Base-by-base conservation (phyloP, 1,140 invertebrate genomes). In the Probaryconus sp. region DNA sequence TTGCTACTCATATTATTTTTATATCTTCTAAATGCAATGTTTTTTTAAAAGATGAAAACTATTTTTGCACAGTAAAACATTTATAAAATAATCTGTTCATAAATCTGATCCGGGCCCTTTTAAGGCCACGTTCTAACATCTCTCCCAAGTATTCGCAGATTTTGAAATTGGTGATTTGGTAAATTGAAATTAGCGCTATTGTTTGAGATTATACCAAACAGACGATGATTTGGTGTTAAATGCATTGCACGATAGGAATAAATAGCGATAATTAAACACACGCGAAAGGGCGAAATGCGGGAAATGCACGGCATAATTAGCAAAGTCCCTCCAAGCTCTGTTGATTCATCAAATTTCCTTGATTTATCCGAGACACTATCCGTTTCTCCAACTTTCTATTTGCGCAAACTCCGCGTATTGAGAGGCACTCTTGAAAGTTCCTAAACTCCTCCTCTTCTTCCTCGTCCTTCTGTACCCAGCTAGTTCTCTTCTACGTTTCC, bases 291-390 rank as follows among this genome's bases (percentile, higher is more conserved):
- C 7, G 20, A 20, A n/a, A 5, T 11, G 20, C 6, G 6, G 1
- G 24, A 24, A 21, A 42, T 21, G 43, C 30, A 43, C 47, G 31
- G 40, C 18, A 48, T 55, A 67, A 67, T 40, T 56, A 67, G 50
- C 50, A 7, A 48, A 47, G 37, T 50, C 61, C 61, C 42, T 24
- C n/a, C 33, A 26, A 48, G 31, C 37, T 51, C 20, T 81, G 81
- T 84, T 80, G 81, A 83, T 81, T 83, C 79, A 80, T 83, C 75
- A 81, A 85, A 82, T 83, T 84, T 82, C 69, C 77, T 79, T 83
- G 79, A 83, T 84, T 85, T 83, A 84, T 83, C 82, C 61, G 51
- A 71, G 79, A 81, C 80, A 80, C 82, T 85, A 83, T 84, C 81
- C 76, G 78, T 79, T 80, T 83, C 77, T 81, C 48, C 69, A 80